These are phyloP conservation scores for Chelon labrosus DNA, from an alignment of 2,797 vertebrate species.

Conservation along the genomic window DNA sequence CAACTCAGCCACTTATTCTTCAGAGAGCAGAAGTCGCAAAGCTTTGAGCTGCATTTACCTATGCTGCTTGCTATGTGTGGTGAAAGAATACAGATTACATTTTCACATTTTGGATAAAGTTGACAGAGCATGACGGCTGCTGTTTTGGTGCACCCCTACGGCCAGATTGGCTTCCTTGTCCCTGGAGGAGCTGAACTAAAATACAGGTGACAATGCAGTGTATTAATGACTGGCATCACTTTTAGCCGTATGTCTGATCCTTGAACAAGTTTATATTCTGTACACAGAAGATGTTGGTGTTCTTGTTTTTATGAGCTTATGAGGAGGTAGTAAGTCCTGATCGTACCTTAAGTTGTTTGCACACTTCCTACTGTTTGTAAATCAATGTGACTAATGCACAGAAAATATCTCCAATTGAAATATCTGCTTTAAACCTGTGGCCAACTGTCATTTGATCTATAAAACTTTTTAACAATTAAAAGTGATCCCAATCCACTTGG, in stretches of 20 bases:
- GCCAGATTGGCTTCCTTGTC: background rate
- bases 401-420: constrained; percentile 37
- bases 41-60: constrained; percentile 19
- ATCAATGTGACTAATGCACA: constrained; percentile 60
- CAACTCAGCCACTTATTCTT: constrained; percentile 17
- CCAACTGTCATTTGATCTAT: constrained; percentile 55
- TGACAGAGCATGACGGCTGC: background rate
- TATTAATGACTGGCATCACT: constrained; percentile 26
- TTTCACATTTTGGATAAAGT: constrained; percentile 23
- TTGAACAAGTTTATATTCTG: constrained; percentile 45
- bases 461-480: constrained; percentile 76
- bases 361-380: constrained; percentile 63
- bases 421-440: constrained; percentile 53
- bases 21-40: constrained; percentile 11
- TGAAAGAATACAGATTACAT: constrained; percentile 8
- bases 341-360: constrained; percentile 44
- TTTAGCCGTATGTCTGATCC: constrained; percentile 40
- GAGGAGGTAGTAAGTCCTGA: constrained; percentile 11
- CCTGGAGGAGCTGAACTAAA: background rate
- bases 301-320: constrained; percentile 49
- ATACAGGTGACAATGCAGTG: background rate
- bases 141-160: background rate
- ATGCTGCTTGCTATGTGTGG: constrained; percentile 19
- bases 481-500: constrained; percentile 55
- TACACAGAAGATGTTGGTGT: constrained; percentile 28